Base-by-base conservation (phyloP, 2,797 vertebrate species). In the Muscicapa striata region DNA sequence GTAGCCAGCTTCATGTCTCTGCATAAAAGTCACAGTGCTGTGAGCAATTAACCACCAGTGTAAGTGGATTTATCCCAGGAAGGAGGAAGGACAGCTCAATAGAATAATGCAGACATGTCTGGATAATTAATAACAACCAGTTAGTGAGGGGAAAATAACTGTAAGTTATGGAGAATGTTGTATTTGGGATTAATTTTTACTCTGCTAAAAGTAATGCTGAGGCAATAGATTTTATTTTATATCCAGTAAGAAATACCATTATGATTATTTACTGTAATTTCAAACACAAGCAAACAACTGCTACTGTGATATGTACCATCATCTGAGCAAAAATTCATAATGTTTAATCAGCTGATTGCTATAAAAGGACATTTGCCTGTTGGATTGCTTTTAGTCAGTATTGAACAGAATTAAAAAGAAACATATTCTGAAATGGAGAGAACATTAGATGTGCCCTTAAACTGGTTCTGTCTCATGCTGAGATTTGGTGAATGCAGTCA, bases 251-350 rank as follows among this genome's bases (percentile, higher is more conserved):
- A 95, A 92, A 83, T 51, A 82, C 29, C 70, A 49, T 12, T 62
- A 29, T 66, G 78, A 93, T 90, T 90, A 91, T 92, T 92, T 83
- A 87, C 73, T 75, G 34, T 57, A 24, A 75, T 92, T 92, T 87
- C 61, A 72, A 85, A 75, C 68, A 87, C 59, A 83, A 92, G 41
- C 9, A 89, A 92, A 52, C 48, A 62, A 66, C 38, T 80, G 73
- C 52, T 69, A 74, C 61, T 66, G 23, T 59, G 78, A 40, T 61
- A 48, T 22, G 58, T 68, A 62, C 61, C 51, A 55, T 49, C 62
- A 87, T 58, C 46, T 62, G 64, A 94, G 48, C 66, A 68, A 43
- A 69, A 91, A 72, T 23, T 84, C 63, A 26, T 79, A 51, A 46
- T 6, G 52, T 52, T 91, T 84, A 81, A 94, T 78, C 74, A 84